Base-by-base conservation (phyloP, 2,888 invertebrate genomes). In the Cephus nigrinus region DNA sequence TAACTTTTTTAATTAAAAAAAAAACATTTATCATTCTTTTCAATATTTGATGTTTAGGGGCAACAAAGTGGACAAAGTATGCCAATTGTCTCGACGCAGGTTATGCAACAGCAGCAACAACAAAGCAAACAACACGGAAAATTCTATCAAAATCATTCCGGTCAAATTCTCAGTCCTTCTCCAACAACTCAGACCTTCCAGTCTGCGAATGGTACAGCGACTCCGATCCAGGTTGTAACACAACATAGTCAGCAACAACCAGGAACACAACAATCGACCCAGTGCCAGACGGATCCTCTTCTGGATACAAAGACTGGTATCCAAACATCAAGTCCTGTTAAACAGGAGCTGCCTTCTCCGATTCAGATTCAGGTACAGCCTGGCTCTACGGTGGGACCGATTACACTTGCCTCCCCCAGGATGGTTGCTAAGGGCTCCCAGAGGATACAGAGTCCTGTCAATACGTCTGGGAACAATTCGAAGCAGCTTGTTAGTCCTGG, bases 121-220 rank as follows among this genome's bases (percentile, higher is more conserved):
- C 74, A 74, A 15, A 15, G 15, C 32, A 32, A 74, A 36, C 74
- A 78, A 76, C 78, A 78, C 9, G 76, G 36, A 73, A 88, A 88
- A 79, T 86, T 86, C 79, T 88, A 88, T 82, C 88, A 86, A 74
- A 83, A 84, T 74, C 87, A 88, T 76, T 86, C 84, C 78, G 87
- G 83, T 82, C 91, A 90, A 80, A 88, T 89, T 80, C 79, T 87
- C 76, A 90, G 86, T 90, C 91, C 90, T 88, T 90, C 90, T 86
- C 86, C 85, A 81, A 85, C 87, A 75, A 88, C 83, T 79, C 87
- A 84, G 79, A 88, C 83, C 55, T 90, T 89, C 80, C 84, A 87
- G n/a, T 79, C 84, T n/a, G 55, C 80, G 23, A 82, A 69, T 76
- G 81, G 68, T 12, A 77, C 78, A 9, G 77, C 81, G 15, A 80